Evolutionary conservation across 37 sponge, comb jelly and placozoan genomes (phyloP), one percentile per base, ranked within the genome.

Genomic region (Eunapius fragilis): DNA sequence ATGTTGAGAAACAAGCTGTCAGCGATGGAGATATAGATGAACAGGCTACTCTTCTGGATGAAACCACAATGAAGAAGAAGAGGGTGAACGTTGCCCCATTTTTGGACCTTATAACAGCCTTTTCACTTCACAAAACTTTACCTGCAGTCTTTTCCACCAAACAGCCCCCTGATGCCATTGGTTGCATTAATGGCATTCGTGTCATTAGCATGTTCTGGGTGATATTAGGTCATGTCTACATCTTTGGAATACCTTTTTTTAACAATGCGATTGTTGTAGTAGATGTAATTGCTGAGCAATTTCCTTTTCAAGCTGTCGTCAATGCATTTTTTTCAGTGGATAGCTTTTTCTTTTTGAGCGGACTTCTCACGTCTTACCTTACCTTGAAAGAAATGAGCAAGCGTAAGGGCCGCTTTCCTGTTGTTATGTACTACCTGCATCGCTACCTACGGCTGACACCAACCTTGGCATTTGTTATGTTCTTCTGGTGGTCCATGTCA

Each of bases 151-250:
- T 96, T 35, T 70, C 89, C n/a, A 96, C 93, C 24, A 70, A 80
- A 2, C 91, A 88, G 31, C 76, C 93, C 4, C 84, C 93, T 10
- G 24, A 67, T 71, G 91, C 91, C 30, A 92, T 96, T 49, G 82
- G 86, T 12, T 82, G 93, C 58, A 67, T 94, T 27, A 91, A 96
- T 76, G 95, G 95, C 3, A 76, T 96, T 23, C 89, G 97, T 10
- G 87, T 90, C 67, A 89, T 96, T 1, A 94, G 95, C 49, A 92
- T 96, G 91, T 89, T 83, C 36, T 96, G 97, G 97, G 92, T 94
- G 28, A 94, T 96, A 19, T 31, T 92, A 2, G 80, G 95, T 14
- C 97, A 96, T 67, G 33, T 82, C 34, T 67, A 80, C 67, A 2
- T 86, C 68, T 36, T 80, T 28, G 27, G 9, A 2, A 22, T 71